Conservation (phyloP, 1,140 invertebrate species). For the Colletes latitarsis region DNA sequence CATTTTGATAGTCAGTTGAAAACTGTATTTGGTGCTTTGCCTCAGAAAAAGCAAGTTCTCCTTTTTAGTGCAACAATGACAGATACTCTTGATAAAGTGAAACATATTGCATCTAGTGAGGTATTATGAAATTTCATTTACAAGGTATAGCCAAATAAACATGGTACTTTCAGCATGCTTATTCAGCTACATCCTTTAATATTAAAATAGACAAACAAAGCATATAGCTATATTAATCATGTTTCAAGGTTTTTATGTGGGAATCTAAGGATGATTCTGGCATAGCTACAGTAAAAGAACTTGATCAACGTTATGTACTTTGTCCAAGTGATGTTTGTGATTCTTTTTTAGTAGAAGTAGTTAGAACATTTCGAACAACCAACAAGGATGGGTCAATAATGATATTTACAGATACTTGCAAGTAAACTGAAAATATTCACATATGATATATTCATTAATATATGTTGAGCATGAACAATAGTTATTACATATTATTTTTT, state of each 20-base stretch:
- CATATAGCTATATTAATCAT: slow-evolving; percentile 5
- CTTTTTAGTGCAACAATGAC: slow-evolving; percentile 99
- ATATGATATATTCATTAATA: background rate
- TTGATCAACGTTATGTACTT: slow-evolving; percentile 95
- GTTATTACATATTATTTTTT: background rate
- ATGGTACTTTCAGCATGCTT: no score
- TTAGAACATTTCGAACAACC: slow-evolving; percentile 88
- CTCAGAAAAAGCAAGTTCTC: slow-evolving; percentile 91
- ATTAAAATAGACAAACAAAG: background rate
- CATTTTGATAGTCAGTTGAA: slow-evolving; percentile 91
- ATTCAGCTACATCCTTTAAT: background rate
- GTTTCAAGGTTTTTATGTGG: slow-evolving; percentile 83
- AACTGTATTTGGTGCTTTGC: slow-evolving; percentile 91
- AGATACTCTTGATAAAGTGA: slow-evolving; percentile 88
- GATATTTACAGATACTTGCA: slow-evolving; percentile 97
- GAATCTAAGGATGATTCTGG: slow-evolving; percentile 85
- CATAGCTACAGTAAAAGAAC: slow-evolving; percentile 90
- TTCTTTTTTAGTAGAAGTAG: slow-evolving; percentile 94
- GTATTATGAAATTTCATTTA: slow-evolving; percentile 61
- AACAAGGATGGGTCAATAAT: slow-evolving; percentile 91
- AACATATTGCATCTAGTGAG: slow-evolving; percentile 84
- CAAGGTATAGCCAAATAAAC: background rate
- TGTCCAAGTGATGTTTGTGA: slow-evolving; percentile 95
- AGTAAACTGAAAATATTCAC: slow-evolving; percentile 83
- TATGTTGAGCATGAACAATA: background rate